Base-by-base conservation (phyloP, 2,797 vertebrate genomes). In the Pangasius sanitwongsei region DNA sequence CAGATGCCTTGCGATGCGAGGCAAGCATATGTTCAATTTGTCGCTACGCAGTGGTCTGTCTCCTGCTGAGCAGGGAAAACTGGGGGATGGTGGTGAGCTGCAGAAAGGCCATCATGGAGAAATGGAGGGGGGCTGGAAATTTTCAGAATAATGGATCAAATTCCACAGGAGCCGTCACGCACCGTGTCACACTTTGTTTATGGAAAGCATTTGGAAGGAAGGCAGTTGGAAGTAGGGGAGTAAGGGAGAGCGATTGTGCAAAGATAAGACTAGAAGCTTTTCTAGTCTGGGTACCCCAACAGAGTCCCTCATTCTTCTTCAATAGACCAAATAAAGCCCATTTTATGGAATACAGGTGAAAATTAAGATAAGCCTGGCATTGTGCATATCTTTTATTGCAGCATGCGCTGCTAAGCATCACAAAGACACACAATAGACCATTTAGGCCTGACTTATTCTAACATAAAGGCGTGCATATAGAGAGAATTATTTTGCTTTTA, bases 91-190 rank as follows among this genome's bases (percentile, higher is more conserved):
- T 48, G 67, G 69, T 78, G 72, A 87, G 53, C 69, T 70, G 83
- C 53, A 61, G 69, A 91, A 89, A 83, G 50, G 34, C 57, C 61
- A 74, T 85, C 80, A 86, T n/a, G 28, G 53, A 83, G 48, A 48
- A 41, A 50, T 57, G 69, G 57, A 20, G 69, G 77, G 44, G 65
- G 65, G 31, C 77, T 80, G 77, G 70, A 83, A 84, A 48, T 59
- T 48, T 53, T 87, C 50, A n/a, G 37, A 11, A 85, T 89, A 89
- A 89, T 89, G 89, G 86, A 84, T 83, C 61, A 34, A 87, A 89
- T 87, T 89, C 86, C 34, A 77, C 31, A 41, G 82, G 81, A 59
- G 81, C 72, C 50, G 81, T 87, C 81, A 85, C 15, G 86, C 86
- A 55, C 78, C 50, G 15, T 53, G 55, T 85, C 72, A 85, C 53